Evolutionary conservation across 2,797 vertebrate genomes (phyloP), one percentile per base, ranked within the genome.

Genomic region (Parauchenoglanis ngamensis): DNA sequence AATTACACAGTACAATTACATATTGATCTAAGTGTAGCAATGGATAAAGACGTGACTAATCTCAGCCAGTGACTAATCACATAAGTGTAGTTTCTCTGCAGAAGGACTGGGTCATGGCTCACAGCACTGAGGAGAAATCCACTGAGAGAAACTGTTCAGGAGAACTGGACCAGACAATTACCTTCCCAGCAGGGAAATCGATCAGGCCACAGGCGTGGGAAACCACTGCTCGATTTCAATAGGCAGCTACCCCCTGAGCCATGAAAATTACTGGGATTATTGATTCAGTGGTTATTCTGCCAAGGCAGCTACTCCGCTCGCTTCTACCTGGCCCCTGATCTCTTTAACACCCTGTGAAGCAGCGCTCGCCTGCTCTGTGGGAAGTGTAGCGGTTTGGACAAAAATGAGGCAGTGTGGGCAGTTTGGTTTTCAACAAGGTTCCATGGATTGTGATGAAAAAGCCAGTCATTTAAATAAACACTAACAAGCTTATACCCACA

Each of bases 381-480:
- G 89, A 91, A 90, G 90, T 57, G 52, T 83, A 78, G 82, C 21
- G 67, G 86, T 88, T 85, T 61, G 19, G 72, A 90, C 83, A 85
- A 81, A 90, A 90, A 88, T 86, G 85, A 90, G 87, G 81, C 75
- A 65, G 79, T 87, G 85, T 89, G 89, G 90, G 89, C 88, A 78
- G 85, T 88, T 83, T 86, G 86, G 79, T 89, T 88, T 91, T 90
- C 88, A 92, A 87, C 89, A 89, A 85, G 78, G 85, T 77, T 87
- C 85, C 68, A 28, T 56, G 73, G 85, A 90, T 83, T 82, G 84
- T 72, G 85, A 88, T 87, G 88, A 90, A 89, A 92, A 91, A 86
- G 87, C 35, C 85, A 86, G 87, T 63, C 68, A 85, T 90, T 91
- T 85, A 91, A 91, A 90, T 87, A 92, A 92, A 93, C 89, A 91